Evolutionary conservation across 2,888 invertebrate genomes (phyloP).

Genomic region (Drosophila suboccidentalis): DNA sequence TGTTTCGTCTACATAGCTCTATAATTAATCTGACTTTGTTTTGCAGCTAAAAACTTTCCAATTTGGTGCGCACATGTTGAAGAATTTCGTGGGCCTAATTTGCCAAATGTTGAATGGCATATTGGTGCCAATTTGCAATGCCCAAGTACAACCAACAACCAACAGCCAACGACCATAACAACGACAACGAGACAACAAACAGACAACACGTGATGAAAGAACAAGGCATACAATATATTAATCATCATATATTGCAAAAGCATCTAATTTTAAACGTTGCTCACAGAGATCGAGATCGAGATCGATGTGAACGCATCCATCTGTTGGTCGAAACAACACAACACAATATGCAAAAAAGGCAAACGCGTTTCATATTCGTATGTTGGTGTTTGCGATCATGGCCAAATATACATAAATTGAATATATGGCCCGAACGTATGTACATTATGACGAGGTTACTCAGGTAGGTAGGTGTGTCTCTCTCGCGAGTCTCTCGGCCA

Average conservation of each 20-base stretch:
- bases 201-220: conserved; percentile 27
- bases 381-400: conserved; percentile 70
- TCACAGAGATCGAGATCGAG: conserved; percentile 27
- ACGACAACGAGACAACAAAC: conserved; percentile 5
- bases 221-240: conserved; percentile 58
- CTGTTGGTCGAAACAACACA: conserved; percentile 1
- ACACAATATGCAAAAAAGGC: conserved; percentile 37
- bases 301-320: conserved; percentile 9
- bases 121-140: conserved; percentile 70
- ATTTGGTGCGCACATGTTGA: neutral
- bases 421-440: conserved; percentile 34
- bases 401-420: conserved; percentile 62
- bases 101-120: conserved; percentile 54
- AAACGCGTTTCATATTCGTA: conserved; percentile 45
- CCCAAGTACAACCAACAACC: conserved; percentile 19
- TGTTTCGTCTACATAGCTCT: too few species aligned
- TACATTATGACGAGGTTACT: conserved; percentile 50
- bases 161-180: conserved; percentile 3
- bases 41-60: conserved; percentile 45
- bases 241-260: conserved; percentile 71
- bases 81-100: conserved; percentile 47
- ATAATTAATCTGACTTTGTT: neutral
- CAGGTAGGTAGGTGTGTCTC: conserved; percentile 60
- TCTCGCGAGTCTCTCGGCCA: conserved; percentile 22
- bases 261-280: conserved; percentile 64